These are phyloP conservation scores for zebrafish (Danio rerio) DNA, from an alignment of 2,113 vertebrate species.

Conservation along the genomic window DNA sequence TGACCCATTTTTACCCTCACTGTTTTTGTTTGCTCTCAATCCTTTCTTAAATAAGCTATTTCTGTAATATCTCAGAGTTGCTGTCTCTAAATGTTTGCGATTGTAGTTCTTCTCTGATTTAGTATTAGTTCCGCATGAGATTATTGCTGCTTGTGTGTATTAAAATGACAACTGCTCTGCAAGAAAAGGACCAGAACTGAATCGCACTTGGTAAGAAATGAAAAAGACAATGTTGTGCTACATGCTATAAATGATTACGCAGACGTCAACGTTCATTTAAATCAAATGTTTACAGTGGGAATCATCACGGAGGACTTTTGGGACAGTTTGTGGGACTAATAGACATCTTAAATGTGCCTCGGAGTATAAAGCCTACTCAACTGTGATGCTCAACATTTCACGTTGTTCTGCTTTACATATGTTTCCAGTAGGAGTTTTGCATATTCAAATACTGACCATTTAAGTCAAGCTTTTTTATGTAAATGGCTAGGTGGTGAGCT, in stretches of 20 bases:
- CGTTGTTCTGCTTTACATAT: slow-evolving; percentile 25
- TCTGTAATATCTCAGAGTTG: slow-evolving; percentile 3
- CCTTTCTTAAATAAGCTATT: neutral
- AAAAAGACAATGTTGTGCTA: neutral
- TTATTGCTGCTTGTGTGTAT: slow-evolving; percentile 7
- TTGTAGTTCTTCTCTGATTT: neutral
- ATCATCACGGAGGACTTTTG: slow-evolving; percentile 9
- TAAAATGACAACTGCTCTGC: slow-evolving; percentile 7
- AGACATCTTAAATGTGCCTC: slow-evolving; percentile 25
- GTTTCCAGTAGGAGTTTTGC: slow-evolving; percentile 6
- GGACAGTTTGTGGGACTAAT: slow-evolving; percentile 27
- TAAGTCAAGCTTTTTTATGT: slow-evolving; percentile 8
- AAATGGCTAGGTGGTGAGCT: neutral
- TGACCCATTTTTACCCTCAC: neutral
- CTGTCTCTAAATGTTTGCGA: neutral
- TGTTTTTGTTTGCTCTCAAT: neutral
- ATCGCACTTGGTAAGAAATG: slow-evolving; percentile 28
- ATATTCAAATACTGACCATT: slow-evolving; percentile 7
- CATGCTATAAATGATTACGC: neutral
- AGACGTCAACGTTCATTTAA: neutral
- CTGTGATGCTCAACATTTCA: slow-evolving; percentile 40
- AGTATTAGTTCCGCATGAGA: slow-evolving; percentile 38
- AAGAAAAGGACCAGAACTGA: neutral
- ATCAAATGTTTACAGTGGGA: slow-evolving; percentile 40
- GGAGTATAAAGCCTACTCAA: slow-evolving; percentile 23